Conservation (phyloP, 2,113 vertebrate genomes). For the Rafetus swinhoei region DNA sequence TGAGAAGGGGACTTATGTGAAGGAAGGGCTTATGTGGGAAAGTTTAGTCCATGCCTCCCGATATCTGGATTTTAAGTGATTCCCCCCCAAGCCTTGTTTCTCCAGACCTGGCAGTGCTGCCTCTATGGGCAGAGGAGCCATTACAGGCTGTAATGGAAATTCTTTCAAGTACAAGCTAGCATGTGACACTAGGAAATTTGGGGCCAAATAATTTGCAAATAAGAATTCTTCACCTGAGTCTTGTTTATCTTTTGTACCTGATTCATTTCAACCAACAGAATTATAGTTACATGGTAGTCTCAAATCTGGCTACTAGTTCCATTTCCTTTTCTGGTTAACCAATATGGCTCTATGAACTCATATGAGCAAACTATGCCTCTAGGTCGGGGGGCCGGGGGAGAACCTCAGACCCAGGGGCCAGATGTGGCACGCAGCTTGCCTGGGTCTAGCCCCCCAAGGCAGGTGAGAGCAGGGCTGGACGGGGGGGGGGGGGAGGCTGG, state of each 20-base stretch:
- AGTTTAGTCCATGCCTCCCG: rapidly evolving
- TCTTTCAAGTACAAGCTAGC: not conserved
- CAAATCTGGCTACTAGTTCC: rapidly evolving
- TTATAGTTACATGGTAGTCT: not conserved
- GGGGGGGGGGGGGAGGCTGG: no score
- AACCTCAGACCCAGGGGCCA: no score
- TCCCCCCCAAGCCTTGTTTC: not conserved
- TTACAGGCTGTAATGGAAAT: not conserved
- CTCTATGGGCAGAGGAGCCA: not conserved
- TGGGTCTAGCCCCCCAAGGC: no score
- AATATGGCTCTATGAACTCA: not conserved
- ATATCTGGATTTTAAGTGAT: rapidly evolving
- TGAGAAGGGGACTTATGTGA: rapidly evolving
- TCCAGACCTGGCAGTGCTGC: not conserved
- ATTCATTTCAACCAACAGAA: not conserved
- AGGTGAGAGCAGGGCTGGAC: no score
- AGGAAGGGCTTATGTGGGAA: not conserved
- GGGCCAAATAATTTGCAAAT: not conserved
- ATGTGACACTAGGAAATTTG: not conserved
- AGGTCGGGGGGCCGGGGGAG: rapidly evolving
- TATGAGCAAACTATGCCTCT: not conserved
- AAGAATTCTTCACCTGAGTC: not conserved
- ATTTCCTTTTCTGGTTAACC: not conserved
- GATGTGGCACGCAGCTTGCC: no score
- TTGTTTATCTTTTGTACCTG: not conserved